A percentile compares a stretch with the other conserved stretches of the same genome.
These are phyloP conservation scores for Trachelus tabidus DNA, from an alignment of 2,888 invertebrate species.

Conservation along the genomic window DNA sequence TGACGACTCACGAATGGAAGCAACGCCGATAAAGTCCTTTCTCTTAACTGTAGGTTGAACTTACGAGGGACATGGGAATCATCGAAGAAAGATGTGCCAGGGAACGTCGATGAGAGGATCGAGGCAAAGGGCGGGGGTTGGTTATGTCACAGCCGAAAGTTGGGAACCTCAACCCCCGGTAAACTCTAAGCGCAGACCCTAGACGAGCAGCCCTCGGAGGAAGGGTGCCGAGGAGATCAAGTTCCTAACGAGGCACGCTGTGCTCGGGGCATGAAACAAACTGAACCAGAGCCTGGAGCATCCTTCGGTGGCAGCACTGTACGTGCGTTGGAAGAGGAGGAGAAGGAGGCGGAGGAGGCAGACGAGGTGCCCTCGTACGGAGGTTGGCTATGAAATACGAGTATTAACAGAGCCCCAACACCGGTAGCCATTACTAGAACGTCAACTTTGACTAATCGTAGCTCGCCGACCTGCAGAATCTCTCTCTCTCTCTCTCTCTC, in stretches of 20 bases:
- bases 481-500: constrained; percentile 18
- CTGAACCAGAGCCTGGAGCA: constrained; percentile 46
- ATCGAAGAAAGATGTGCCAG: constrained; percentile 6
- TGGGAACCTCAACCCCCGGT: constrained; percentile 38
- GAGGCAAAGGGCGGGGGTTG: no score
- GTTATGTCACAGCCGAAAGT: constrained; percentile 44
- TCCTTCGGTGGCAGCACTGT: neutral
- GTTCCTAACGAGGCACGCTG: constrained; percentile 58
- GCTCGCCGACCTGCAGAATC: constrained; percentile 13
- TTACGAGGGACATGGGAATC: neutral
- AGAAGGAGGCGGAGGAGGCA: constrained; percentile 20
- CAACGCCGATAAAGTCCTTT: no score
- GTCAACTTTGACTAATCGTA: constrained; percentile 36
- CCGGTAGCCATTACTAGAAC: constrained; percentile 10
- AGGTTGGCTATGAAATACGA: constrained; percentile 49
- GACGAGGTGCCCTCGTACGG: constrained; percentile 14
- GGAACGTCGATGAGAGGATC: neutral
- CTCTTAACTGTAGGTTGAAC: no score
- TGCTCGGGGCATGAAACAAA: constrained; percentile 53
- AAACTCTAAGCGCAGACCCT: constrained; percentile 36
- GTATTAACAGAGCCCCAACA: constrained; percentile 40
- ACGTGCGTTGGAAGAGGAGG: constrained; percentile 2
- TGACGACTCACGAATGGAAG: no score
- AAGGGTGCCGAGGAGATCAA: constrained; percentile 43
- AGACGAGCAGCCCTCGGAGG: constrained; percentile 35